phyloP scores from a whole-genome alignment of 2,797 vertebrate genomes.

The Anguilla anguilla region DNA sequence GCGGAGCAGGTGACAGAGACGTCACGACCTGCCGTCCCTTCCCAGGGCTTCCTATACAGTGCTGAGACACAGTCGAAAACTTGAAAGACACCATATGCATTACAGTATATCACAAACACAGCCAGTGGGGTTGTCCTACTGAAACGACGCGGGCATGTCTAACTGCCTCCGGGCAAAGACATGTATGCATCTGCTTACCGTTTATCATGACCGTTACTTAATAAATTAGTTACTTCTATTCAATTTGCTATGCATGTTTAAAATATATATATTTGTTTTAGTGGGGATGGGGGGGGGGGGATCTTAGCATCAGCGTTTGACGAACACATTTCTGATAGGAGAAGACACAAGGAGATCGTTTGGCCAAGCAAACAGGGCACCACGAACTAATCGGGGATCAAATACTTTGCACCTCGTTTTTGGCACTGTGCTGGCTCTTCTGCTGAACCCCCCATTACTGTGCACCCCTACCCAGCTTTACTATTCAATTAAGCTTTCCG shows the following conservation, averaged over 20 bases:
- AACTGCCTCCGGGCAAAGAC: not conserved
- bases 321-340: conserved; percentile 17
- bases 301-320: conserved; percentile 13
- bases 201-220: not conserved
- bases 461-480: conserved; percentile 74
- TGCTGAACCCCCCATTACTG: conserved; percentile 40
- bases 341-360: not conserved
- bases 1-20: not conserved
- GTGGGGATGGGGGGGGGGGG: not conserved
- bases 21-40: not conserved
- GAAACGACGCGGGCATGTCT: not conserved
- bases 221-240: conserved; percentile 1
- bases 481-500: conserved; percentile 71
- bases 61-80: not conserved
- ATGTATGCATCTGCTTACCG: not conserved
- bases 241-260: not conserved
- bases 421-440: not conserved
- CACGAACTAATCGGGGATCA: not conserved
- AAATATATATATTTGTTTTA: not conserved
- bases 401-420: not conserved
- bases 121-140: not conserved
- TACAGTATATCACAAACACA: not conserved
- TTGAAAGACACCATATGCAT: not conserved
- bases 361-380: not conserved
- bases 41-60: not conserved